These are phyloP conservation scores for Caerostris darwini DNA, from an alignment of 1,140 invertebrate genomes.

Conservation along the genomic window DNA sequence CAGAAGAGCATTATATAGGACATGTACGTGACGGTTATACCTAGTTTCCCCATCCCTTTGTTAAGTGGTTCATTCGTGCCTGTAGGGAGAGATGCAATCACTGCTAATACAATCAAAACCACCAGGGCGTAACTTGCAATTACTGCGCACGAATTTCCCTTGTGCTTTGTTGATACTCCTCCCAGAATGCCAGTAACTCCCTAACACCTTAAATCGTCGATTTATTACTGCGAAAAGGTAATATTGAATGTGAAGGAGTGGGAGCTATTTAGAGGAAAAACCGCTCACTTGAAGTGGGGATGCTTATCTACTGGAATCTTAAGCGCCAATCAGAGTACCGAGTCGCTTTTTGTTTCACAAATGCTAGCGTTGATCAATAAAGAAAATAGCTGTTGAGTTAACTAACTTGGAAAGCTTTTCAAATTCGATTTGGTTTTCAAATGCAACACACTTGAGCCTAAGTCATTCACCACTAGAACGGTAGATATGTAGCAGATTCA, in stretches of 20 bases:
- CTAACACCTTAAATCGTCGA: slow-evolving; percentile 43
- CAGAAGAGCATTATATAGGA: too few species aligned
- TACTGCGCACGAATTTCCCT: slow-evolving; percentile 67
- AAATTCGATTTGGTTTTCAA: too few species aligned
- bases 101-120: slow-evolving; percentile 61
- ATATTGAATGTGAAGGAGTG: not conserved
- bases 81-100: slow-evolving; percentile 51
- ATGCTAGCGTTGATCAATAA: too few species aligned
- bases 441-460: too few species aligned
- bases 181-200: slow-evolving; percentile 9
- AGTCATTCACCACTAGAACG: too few species aligned
- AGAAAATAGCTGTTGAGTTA: too few species aligned
- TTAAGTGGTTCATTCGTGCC: slow-evolving; percentile 40
- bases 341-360: too few species aligned
- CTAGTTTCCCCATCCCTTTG: slow-evolving; percentile 21
- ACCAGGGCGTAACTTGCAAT: slow-evolving; percentile 52
- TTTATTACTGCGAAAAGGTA: not conserved
- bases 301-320: too few species aligned
- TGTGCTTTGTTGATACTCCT: slow-evolving; percentile 44
- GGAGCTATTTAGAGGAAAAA: not conserved
- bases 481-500: too few species aligned
- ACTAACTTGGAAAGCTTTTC: too few species aligned
- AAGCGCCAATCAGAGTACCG: too few species aligned
- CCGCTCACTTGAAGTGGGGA: not conserved
- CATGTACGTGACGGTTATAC: slow-evolving; percentile 24